Conservation (phyloP, 2,888 invertebrate genomes). For the Aromia moschata region DNA sequence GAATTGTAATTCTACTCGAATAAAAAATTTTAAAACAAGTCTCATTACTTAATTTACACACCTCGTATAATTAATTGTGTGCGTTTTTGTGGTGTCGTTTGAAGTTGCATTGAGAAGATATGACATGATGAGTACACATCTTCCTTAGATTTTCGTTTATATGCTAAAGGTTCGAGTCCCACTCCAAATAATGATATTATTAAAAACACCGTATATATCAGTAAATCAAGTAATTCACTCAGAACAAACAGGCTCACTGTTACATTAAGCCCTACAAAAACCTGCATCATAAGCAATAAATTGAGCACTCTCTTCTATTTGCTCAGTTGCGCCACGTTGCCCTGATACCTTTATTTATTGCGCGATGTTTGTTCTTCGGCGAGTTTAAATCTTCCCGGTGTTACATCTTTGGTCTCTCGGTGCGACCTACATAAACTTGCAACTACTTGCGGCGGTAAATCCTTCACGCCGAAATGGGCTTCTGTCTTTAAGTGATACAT, state of each 20-base stretch:
- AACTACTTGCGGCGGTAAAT: slow-evolving; percentile 26
- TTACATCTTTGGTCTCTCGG: slow-evolving; percentile 10
- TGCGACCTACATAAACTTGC: slow-evolving; percentile 24
- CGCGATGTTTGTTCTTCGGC: slow-evolving; percentile 13
- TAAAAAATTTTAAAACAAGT: too few relatives aligned
- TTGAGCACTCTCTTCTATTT: not conserved
- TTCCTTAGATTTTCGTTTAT: too few relatives aligned
- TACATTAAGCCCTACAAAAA: not conserved
- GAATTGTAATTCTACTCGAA: too few relatives aligned
- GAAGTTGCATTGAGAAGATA: too few relatives aligned
- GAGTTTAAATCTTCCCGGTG: slow-evolving; percentile 25
- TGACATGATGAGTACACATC: too few relatives aligned
- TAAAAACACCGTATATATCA: too few relatives aligned
- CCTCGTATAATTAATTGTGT: too few relatives aligned
- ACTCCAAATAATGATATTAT: too few relatives aligned
- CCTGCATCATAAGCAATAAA: slow-evolving; percentile 7
- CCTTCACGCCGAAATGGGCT: slow-evolving; percentile 24
- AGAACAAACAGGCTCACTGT: not conserved
- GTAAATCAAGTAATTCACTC: not conserved
- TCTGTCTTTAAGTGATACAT: slow-evolving; percentile 37
- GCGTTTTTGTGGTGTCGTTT: too few relatives aligned
- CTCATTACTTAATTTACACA: too few relatives aligned
- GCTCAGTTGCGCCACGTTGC: not conserved
- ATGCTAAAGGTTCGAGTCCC: too few relatives aligned
- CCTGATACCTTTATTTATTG: slow-evolving; percentile 11